Conservation (phyloP, 1,140 invertebrate genomes). For the Mizuhopecten yessoensis region DNA sequence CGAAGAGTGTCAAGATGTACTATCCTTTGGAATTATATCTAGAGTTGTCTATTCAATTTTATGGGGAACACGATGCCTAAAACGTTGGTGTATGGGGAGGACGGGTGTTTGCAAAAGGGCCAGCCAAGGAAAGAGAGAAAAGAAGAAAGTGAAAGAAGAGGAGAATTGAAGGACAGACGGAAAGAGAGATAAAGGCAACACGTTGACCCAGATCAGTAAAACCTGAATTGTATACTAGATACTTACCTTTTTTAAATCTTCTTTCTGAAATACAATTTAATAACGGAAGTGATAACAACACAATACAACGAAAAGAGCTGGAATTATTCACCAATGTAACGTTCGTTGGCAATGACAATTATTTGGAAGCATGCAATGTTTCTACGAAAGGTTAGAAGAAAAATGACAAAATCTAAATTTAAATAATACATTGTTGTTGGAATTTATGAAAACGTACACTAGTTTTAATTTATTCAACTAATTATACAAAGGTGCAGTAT, state of each 20-base stretch:
- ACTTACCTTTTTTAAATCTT: constrained; percentile 25
- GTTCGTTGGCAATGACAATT: too few relatives aligned
- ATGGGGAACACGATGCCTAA: neutral
- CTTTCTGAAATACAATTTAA: constrained; percentile 22
- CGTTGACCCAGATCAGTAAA: neutral
- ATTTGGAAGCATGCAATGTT: too few relatives aligned
- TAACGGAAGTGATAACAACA: neutral
- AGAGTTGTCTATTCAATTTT: too few relatives aligned
- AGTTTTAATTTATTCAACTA: too few relatives aligned
- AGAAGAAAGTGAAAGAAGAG: constrained; percentile 4
- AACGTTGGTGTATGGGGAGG: neutral
- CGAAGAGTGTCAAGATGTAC: too few relatives aligned
- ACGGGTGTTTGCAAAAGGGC: neutral
- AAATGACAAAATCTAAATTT: too few relatives aligned
- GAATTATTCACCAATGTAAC: too few relatives aligned
- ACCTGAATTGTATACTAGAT: neutral
- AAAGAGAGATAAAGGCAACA: neutral
- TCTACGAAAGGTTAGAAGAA: too few relatives aligned
- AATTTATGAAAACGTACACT: too few relatives aligned
- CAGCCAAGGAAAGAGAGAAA: neutral
- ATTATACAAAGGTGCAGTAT: too few relatives aligned
- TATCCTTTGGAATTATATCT: too few relatives aligned
- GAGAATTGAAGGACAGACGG: neutral
- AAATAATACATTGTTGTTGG: too few relatives aligned
- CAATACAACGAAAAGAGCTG: neutral